These are phyloP conservation scores for Psittacus erithacus DNA, from an alignment of 2,113 vertebrate genomes.

Conservation along the genomic window DNA sequence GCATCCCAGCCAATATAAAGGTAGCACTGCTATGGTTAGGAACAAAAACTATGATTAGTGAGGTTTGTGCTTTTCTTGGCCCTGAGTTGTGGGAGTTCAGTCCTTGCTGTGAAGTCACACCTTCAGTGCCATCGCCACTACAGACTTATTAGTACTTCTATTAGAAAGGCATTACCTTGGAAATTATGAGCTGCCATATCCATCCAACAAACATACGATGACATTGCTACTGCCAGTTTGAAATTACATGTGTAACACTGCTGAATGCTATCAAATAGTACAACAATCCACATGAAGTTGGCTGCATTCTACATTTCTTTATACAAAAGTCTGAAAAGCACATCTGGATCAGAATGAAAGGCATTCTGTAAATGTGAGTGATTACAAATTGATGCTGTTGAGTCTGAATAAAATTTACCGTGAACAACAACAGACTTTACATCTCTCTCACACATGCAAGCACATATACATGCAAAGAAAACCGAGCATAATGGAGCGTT, in stretches of 20 bases:
- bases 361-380: background rate
- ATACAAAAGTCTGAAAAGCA: background rate
- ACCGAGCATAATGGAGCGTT: slow-evolving; percentile 10
- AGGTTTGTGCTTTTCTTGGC: background rate
- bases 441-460: background rate
- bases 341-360: background rate
- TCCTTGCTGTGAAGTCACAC: background rate
- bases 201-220: rapidly evolving
- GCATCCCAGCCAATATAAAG: background rate
- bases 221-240: background rate
- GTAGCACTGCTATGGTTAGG: background rate
- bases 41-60: background rate
- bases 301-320: background rate
- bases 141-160: background rate
- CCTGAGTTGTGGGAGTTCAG: background rate
- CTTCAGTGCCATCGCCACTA: background rate
- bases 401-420: background rate
- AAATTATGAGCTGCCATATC: background rate
- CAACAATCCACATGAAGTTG: background rate
- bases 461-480: background rate
- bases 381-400: background rate
- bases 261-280: background rate
- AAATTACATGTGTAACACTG: background rate
- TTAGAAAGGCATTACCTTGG: background rate
- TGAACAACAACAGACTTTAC: background rate